Percentiles rank a stretch among this genome's conserved stretches.
Conservation (phyloP, 2,113 vertebrate genomes). For the Balaenoptera acutorostrata region DNA sequence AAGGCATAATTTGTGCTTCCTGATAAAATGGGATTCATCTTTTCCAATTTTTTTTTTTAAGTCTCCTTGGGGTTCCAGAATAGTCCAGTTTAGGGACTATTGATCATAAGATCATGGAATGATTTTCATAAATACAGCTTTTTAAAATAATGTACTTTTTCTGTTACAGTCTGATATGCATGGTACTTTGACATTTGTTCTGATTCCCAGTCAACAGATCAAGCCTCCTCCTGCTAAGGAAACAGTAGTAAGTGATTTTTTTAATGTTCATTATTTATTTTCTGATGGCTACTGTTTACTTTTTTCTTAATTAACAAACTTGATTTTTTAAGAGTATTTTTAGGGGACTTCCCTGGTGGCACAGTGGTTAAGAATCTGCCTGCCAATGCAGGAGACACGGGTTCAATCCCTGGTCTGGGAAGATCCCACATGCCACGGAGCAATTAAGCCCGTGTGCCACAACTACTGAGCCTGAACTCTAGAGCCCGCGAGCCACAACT, state of each 20-base stretch:
- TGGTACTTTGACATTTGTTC: conserved; percentile 93
- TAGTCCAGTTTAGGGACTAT: conserved; percentile 14
- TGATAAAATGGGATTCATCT: not conserved
- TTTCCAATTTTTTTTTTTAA: not conserved
- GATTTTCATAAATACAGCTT: conserved; percentile 11
- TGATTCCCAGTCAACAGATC: conserved; percentile 93
- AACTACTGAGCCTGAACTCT: too few species aligned
- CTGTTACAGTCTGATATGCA: conserved; percentile 93
- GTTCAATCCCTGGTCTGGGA: too few species aligned
- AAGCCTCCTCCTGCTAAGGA: conserved; percentile 88
- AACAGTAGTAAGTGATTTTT: conserved; percentile 90
- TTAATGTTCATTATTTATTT: not conserved
- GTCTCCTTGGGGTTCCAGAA: not conserved
- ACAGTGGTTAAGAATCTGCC: too few species aligned
- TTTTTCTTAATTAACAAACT: not conserved
- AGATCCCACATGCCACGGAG: too few species aligned
- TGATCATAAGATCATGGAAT: not conserved
- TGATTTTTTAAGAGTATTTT: not conserved
- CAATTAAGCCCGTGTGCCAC: too few species aligned
- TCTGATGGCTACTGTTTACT: not conserved
- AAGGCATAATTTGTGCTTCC: not conserved
- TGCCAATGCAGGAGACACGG: too few species aligned
- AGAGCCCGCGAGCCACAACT: too few species aligned
- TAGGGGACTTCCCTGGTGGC: not conserved
- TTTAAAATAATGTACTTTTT: conserved; percentile 29